Percentiles rank a stretch among this genome's conserved stretches.
Conservation (phyloP, 1,140 invertebrate species). For the Sinella curviseta region DNA sequence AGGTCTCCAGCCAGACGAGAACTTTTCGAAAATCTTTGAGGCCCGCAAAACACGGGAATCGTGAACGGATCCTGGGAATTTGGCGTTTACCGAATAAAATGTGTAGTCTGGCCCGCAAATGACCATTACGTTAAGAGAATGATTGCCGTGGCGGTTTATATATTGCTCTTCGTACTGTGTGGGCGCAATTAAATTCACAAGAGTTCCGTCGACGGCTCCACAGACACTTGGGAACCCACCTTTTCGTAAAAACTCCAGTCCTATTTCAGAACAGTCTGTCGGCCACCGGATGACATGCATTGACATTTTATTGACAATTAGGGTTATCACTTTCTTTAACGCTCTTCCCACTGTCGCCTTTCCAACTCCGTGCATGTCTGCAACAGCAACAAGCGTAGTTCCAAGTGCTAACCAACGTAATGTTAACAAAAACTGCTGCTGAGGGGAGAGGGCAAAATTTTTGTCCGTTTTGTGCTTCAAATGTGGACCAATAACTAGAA, state of each 20-base stretch:
- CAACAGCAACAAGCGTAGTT: slow-evolving; percentile 42
- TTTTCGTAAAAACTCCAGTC: slow-evolving; percentile 30
- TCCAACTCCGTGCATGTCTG: slow-evolving; percentile 45
- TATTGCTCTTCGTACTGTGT: slow-evolving; percentile 41
- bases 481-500: slow-evolving; percentile 29
- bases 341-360: slow-evolving; percentile 47
- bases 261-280: slow-evolving; percentile 21
- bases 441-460: slow-evolving; percentile 38
- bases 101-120: slow-evolving; percentile 48
- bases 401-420: slow-evolving; percentile 49
- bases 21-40: slow-evolving; percentile 28
- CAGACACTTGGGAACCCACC: slow-evolving; percentile 11
- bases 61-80: slow-evolving; percentile 48
- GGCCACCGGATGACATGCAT: slow-evolving; percentile 41
- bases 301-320: slow-evolving; percentile 42
- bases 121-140: slow-evolving; percentile 49
- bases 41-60: slow-evolving; percentile 49
- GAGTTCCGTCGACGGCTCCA: slow-evolving; percentile 16
- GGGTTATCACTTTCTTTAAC: slow-evolving; percentile 33
- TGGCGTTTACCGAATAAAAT: slow-evolving; percentile 48
- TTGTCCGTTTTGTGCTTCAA: slow-evolving; percentile 36
- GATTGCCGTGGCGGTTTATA: slow-evolving; percentile 50
- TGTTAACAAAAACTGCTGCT: slow-evolving; percentile 39
- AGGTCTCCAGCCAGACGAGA: slow-evolving; percentile 39
- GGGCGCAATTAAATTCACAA: slow-evolving; percentile 49